Evolutionary conservation across 1,140 invertebrate species (phyloP).

Genomic region (Spodoptera frugiperda): DNA sequence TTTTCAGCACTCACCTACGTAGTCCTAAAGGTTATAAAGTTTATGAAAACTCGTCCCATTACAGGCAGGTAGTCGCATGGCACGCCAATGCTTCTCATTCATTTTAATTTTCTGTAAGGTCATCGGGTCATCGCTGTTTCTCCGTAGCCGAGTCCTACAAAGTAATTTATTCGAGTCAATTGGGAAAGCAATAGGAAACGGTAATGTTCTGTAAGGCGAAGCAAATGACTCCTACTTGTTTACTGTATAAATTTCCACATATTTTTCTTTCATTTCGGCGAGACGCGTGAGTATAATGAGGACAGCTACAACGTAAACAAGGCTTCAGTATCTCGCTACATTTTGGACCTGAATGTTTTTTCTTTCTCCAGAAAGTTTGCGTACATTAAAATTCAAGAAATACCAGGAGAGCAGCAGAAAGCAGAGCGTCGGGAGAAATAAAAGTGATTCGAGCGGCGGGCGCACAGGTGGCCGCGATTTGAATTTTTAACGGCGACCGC

Average conservation of each 20-base stretch:
- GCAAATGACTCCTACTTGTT: neutral
- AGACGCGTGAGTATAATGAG: neutral
- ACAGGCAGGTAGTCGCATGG: no score
- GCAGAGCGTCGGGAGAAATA: conserved; percentile 37
- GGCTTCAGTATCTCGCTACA: conserved; percentile 6
- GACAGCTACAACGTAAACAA: neutral
- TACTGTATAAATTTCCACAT: conserved; percentile 6
- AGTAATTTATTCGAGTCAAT: neutral
- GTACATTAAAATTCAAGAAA: conserved; percentile 31
- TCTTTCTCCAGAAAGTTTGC: conserved; percentile 10
- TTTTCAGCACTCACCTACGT: no score
- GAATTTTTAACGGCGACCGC: conserved; percentile 52
- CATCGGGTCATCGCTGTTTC: neutral
- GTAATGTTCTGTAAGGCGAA: conserved; percentile 1
- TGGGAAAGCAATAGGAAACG: neutral
- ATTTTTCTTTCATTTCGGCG: conserved; percentile 2
- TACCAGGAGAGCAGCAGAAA: conserved; percentile 8
- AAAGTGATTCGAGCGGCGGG: conserved; percentile 25
- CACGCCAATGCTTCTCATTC: no score
- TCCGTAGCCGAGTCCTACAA: neutral
- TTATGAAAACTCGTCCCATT: no score
- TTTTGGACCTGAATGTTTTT: conserved; percentile 2
- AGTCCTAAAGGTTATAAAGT: no score
- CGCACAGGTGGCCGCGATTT: conserved; percentile 52
- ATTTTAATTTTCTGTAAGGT: neutral